Evolutionary conservation across 2,797 vertebrate species (phyloP), one percentile per base, ranked within the genome.

Genomic region (Babyrousa celebensis): DNA sequence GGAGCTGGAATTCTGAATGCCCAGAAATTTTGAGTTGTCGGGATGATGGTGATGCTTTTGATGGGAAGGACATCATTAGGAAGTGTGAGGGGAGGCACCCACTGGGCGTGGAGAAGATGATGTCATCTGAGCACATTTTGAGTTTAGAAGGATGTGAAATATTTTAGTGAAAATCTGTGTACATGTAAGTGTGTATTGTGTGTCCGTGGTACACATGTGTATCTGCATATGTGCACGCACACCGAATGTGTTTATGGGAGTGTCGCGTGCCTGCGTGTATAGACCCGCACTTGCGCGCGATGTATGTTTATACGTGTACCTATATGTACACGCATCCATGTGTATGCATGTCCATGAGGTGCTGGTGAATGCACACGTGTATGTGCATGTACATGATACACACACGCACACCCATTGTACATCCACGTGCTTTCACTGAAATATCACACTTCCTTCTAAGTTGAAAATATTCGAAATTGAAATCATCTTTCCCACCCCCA

Each of bases 81-180:
- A 83, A 67, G 29, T 15, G 58, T 56, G 43, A 79, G 23, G 48
- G 74, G 10, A 74, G 40, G 48, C 25, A n/a, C 67, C 84, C 36
- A 25, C 25, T 29, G 48, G 63, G 6, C 14, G 9, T 63, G 3
- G 36, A 60, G 56, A 40, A 62, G 25, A 78, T 32, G 36, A 94
- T 68, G 77, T 80, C 65, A 95, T 23, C 40, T 70, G 71, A 84
- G 68, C 18, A 56, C 67, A 32, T 67, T 79, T 62, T 40, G 63
- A 85, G 11, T 85, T 85, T 88, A 89, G 48, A 92, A 87, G 58
- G 27, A 29, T 32, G 7, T 79, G 83, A 92, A 68, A 27, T 67
- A 48, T 80, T 89, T 48, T 82, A n/a, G 60, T 40, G 12, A 43
- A 88, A 70, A n/a, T 91, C 58, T 36, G 4, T 32, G 1, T 27